phyloP scores from a whole-genome alignment of 2,888 invertebrate genomes.

The Ophonus ardosiacus region DNA sequence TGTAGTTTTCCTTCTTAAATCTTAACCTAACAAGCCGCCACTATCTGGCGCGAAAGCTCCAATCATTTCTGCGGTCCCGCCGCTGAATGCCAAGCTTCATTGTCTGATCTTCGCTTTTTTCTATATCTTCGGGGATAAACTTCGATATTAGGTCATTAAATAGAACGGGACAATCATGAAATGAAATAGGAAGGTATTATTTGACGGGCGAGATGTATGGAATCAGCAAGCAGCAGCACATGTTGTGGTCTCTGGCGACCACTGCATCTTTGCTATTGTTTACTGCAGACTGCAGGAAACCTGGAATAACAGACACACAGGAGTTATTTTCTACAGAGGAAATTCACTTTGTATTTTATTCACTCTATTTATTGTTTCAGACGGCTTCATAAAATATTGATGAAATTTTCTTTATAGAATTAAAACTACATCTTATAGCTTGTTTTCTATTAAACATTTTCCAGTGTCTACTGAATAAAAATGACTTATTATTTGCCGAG shows the following conservation, averaged over 20 bases:
- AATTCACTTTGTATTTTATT: slow-evolving; percentile 44
- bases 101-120: slow-evolving; percentile 61
- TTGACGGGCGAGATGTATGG: slow-evolving; percentile 38
- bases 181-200: slow-evolving; percentile 55
- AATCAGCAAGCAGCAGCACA: slow-evolving; percentile 37
- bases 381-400: slow-evolving; percentile 28
- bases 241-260: slow-evolving; percentile 43
- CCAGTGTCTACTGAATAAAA: not conserved
- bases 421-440: not conserved
- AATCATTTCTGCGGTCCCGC: slow-evolving; percentile 69
- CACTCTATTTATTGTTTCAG: slow-evolving; percentile 30
- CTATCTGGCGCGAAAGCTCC: slow-evolving; percentile 69
- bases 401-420: slow-evolving; percentile 6
- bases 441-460: not conserved
- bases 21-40: slow-evolving; percentile 70
- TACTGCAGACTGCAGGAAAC: slow-evolving; percentile 33
- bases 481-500: not conserved
- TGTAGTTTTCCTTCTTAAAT: slow-evolving; percentile 72
- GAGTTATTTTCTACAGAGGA: slow-evolving; percentile 27
- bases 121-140: slow-evolving; percentile 64
- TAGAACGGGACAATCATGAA: slow-evolving; percentile 60
- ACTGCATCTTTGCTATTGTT: slow-evolving; percentile 48
- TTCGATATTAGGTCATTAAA: slow-evolving; percentile 64
- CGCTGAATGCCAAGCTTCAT: slow-evolving; percentile 59
- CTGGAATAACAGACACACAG: slow-evolving; percentile 19